Evolutionary conservation across 2,113 vertebrate species (phyloP), one percentile per base, ranked within the genome.

Genomic region (Pygoscelis antarcticus): DNA sequence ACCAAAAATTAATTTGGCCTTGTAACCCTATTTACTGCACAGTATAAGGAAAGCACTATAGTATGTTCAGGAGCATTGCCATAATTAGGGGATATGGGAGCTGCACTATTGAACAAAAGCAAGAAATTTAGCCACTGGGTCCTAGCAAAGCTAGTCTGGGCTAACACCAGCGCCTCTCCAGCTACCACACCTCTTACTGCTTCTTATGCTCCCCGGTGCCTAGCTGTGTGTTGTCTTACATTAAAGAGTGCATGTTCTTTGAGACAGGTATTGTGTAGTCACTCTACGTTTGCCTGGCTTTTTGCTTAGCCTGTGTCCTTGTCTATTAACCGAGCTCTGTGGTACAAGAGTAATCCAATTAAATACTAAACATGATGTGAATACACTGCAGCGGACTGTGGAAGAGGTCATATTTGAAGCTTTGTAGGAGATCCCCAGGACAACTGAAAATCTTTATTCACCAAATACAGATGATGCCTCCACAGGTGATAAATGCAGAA

Each of bases 211-310:
- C 13, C 26, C 21, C 5, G 2, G 6, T 55, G 55, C 30, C n/a
- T 38, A 65, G 22, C 20, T 82, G 22, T 58, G 16, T 46, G 9
- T 1, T 58, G 38, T 51, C 47, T 42, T 11, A 17, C 42, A 30
- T 5, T 20, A 62, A 68, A 88, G 42, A 60, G 10, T 8, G 36
- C 4, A 5, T 9, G 7, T 21, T 79, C 22, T 66, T 75, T 6
- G 2, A 57, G 57, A 62, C 3, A 30, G 34, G 3, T 15, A 79
- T 58, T 15, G 8, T 1, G 0, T 22, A 29, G 47, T 68, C 21
- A 34, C 27, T 46, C 42, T 49, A 22, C 11, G 18, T 27, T 32
- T 46, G 23, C 54, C 57, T 18, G 10, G 14, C 14, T 83, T 89
- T 66, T 76, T 0, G 0, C 25, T 76, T 7, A 79, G 52, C 23